Evolutionary conservation across 53 echinoderm and acorn worm species (phyloP).

Genomic region (Paracentrotus lividus): DNA sequence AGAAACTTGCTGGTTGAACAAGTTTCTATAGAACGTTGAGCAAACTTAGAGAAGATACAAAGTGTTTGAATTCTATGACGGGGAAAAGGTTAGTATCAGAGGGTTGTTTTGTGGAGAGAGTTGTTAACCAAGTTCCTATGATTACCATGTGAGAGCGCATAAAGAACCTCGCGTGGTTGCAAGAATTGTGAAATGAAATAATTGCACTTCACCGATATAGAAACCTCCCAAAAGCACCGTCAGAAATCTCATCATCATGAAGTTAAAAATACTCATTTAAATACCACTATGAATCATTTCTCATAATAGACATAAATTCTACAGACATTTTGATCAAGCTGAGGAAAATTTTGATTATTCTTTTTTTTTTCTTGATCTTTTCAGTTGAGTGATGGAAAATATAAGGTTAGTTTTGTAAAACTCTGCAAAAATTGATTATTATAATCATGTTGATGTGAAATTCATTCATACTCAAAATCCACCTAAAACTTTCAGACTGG

Average conservation of each 20-base stretch:
- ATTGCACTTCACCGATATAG: neutral
- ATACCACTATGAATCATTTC: neutral
- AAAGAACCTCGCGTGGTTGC: no score
- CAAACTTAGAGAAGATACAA: no score
- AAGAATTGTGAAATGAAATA: no score
- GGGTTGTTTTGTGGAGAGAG: no score
- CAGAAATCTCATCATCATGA: neutral
- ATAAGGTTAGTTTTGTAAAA: constrained; percentile 53
- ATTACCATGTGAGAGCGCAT: no score
- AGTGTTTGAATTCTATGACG: no score
- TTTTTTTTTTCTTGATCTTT: neutral
- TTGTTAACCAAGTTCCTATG: no score
- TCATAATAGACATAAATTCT: no score
- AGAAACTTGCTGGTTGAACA: no score
- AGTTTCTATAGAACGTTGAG: no score
- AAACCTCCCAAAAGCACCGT: neutral
- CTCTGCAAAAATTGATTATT: neutral
- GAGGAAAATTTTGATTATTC: neutral
- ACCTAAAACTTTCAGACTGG: neutral
- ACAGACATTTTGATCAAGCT: no score
- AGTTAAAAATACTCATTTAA: neutral
- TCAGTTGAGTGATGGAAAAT: constrained; percentile 56
- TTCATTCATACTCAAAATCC: neutral
- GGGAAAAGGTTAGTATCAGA: no score
- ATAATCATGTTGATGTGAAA: neutral